Percentiles rank a stretch among this genome's conserved stretches.
These are phyloP conservation scores for Hormiphora californensis DNA, from an alignment of 37 sponge, comb jelly and placozoan species.

Conservation along the genomic window DNA sequence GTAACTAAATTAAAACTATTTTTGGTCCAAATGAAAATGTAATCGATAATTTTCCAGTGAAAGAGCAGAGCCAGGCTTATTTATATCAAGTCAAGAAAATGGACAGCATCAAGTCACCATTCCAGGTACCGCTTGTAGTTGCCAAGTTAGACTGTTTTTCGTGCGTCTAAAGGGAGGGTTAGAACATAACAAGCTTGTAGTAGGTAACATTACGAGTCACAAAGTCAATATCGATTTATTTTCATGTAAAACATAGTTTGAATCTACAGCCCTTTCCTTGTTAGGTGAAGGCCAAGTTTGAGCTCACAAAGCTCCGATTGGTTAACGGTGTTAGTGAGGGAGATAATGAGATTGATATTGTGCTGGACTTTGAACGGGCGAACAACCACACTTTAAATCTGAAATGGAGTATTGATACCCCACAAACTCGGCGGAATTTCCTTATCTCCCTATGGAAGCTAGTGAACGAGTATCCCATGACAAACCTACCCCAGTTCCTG, in stretches of 20 bases:
- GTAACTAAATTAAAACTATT: not conserved
- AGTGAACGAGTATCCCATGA: slow-evolving; percentile 43
- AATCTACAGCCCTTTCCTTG: not conserved
- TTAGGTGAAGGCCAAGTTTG: slow-evolving; percentile 20
- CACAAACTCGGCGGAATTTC: not conserved
- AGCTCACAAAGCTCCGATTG: not conserved
- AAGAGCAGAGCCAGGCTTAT: too few relatives aligned
- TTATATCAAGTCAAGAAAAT: slow-evolving; percentile 33
- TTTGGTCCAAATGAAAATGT: slow-evolving; percentile 30
- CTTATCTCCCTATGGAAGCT: slow-evolving; percentile 17
- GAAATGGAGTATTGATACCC: slow-evolving; percentile 22
- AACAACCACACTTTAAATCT: not conserved
- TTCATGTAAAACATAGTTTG: not conserved
- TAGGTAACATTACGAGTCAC: too few relatives aligned
- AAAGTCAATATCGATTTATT: not conserved
- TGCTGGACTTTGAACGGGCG: slow-evolving; percentile 14
- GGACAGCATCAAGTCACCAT: not conserved
- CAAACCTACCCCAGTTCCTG: slow-evolving; percentile 14
- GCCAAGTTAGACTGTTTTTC: too few relatives aligned
- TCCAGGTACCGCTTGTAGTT: not conserved
- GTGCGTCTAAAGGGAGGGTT: too few relatives aligned
- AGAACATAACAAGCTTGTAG: too few relatives aligned
- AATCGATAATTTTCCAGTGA: not conserved
- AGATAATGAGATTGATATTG: slow-evolving; percentile 39
- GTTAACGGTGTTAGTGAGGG: slow-evolving; percentile 45